phyloP scores from a whole-genome alignment of 2,113 vertebrate genomes.

The Trachemys scripta region DNA sequence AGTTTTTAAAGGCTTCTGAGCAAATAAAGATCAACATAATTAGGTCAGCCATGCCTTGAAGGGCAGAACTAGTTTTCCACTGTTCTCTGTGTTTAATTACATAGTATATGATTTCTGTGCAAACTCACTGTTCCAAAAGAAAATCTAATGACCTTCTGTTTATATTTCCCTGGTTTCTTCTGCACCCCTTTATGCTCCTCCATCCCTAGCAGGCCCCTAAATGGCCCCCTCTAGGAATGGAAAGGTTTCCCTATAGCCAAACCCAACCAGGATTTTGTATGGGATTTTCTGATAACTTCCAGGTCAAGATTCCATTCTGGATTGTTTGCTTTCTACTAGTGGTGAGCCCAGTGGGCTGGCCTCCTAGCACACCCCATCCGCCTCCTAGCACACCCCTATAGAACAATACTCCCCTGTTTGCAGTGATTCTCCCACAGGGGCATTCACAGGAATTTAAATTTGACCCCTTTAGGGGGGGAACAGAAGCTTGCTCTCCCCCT shows the following conservation, averaged over 20 bases:
- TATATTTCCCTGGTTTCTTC: background rate
- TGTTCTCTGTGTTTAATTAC: slow-evolving; percentile 69
- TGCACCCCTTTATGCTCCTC: background rate
- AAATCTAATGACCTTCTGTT: slow-evolving; percentile 18
- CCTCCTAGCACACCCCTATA: background rate
- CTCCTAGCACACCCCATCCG: too few species aligned
- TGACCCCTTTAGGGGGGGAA: too few species aligned
- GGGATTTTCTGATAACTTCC: background rate
- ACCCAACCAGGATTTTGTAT: background rate
- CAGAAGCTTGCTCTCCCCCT: too few species aligned
- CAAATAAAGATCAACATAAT: slow-evolving; percentile 65
- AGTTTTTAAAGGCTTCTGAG: slow-evolving; percentile 66
- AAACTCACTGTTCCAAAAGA: slow-evolving; percentile 34
- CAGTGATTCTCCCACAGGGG: background rate
- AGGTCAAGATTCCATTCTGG: background rate
- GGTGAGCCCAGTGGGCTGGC: background rate
- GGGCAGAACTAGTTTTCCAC: slow-evolving; percentile 67
- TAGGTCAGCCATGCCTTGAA: slow-evolving; percentile 72
- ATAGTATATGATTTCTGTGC: slow-evolving; percentile 34
- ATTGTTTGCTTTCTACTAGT: fast-evolving
- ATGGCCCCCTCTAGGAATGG: background rate
- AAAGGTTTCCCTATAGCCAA: background rate
- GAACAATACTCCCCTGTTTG: background rate
- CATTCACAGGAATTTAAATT: too few species aligned
- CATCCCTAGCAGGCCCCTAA: background rate